Percentiles rank a stretch among this genome's conserved stretches.
phyloP scores from a whole-genome alignment of 2,888 invertebrate genomes.

The Erannis defoliaria region DNA sequence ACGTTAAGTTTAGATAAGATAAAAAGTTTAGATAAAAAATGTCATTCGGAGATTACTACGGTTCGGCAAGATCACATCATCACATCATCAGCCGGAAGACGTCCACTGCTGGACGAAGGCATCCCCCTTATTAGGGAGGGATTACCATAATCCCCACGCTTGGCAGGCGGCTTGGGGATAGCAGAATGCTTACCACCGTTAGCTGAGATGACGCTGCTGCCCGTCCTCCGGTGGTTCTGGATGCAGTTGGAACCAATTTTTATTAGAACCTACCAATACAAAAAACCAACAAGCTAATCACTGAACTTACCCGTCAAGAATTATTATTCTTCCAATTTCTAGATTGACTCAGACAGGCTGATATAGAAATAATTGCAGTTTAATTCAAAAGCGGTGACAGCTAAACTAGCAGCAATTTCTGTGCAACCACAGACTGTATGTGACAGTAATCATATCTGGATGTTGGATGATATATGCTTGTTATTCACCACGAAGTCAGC shows the following conservation, averaged over 20 bases:
- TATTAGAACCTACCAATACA: neutral
- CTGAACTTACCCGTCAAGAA: neutral
- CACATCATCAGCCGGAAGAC: too few relatives aligned
- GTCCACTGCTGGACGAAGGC: too few relatives aligned
- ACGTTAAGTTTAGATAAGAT: too few relatives aligned
- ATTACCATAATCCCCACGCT: too few relatives aligned
- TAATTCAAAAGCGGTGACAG: conserved; percentile 7
- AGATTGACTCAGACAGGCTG: conserved; percentile 6
- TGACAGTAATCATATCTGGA: conserved; percentile 27
- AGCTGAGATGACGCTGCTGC: too few relatives aligned
- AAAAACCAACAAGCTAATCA: neutral
- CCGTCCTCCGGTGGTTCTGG: too few relatives aligned
- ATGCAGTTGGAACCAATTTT: neutral
- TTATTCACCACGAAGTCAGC: neutral
- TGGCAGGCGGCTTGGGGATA: too few relatives aligned
- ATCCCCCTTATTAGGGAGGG: too few relatives aligned
- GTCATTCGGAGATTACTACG: too few relatives aligned
- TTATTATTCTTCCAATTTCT: neutral
- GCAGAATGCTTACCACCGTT: too few relatives aligned
- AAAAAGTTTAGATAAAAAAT: too few relatives aligned
- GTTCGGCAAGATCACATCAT: too few relatives aligned
- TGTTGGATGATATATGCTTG: conserved; percentile 15
- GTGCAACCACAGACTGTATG: conserved; percentile 25
- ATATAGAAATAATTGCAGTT: conserved; percentile 18
- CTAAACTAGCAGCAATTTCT: conserved; percentile 21